Conservation (phyloP, 2,888 invertebrate genomes). For the Seira sanloemensis region DNA sequence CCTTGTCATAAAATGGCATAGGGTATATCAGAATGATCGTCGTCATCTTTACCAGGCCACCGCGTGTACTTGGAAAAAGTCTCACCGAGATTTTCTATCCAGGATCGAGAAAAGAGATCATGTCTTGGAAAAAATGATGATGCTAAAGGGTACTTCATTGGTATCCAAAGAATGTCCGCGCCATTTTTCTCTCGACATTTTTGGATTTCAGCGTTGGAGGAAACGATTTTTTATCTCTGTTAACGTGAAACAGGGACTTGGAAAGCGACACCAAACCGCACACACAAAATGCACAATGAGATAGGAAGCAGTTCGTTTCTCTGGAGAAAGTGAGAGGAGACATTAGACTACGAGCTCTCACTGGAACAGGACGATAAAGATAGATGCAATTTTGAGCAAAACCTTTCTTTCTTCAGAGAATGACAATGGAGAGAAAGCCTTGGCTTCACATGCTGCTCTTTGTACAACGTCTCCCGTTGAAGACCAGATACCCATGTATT, state of each 20-base stretch:
- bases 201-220: neutral
- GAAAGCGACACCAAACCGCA: neutral
- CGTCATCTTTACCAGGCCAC: neutral
- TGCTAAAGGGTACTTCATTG: conserved; percentile 38
- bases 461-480: conserved; percentile 71
- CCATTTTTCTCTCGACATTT: conserved; percentile 30
- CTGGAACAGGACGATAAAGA: neutral
- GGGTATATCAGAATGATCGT: too few species aligned
- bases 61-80: neutral
- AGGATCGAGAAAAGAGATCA: too few species aligned
- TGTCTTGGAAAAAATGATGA: neutral
- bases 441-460: neutral
- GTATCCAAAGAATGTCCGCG: conserved; percentile 33
- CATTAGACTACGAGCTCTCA: conserved; percentile 30
- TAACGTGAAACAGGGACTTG: neutral
- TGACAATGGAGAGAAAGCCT: neutral
- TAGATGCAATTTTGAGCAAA: conserved; percentile 25
- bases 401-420: neutral
- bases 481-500: conserved; percentile 27
- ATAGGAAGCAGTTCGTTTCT: neutral
- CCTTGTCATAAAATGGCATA: neutral
- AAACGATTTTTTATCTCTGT: conserved; percentile 29
- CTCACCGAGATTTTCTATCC: too few species aligned
- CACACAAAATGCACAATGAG: conserved; percentile 4
- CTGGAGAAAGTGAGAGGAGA: conserved; percentile 1